Evolutionary conservation across 2,888 invertebrate genomes (phyloP).

Genomic region (Sipunculus nudus): DNA sequence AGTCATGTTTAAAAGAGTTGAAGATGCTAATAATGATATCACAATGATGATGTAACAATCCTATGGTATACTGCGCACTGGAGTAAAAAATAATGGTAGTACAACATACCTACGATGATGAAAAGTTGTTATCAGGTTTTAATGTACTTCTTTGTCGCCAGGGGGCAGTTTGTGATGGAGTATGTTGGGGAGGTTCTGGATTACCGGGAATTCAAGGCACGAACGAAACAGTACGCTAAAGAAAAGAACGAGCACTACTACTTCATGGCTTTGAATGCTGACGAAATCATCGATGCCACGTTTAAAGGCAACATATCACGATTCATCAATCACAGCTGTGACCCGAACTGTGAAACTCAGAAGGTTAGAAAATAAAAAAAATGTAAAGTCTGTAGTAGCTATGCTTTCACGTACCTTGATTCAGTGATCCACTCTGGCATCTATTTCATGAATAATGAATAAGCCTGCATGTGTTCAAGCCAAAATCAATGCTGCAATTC

Average conservation of each 20-base stretch:
- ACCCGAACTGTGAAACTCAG: conserved; percentile 98
- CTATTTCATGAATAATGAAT: too few species aligned
- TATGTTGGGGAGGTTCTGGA: conserved; percentile 98
- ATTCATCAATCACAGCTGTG: conserved; percentile 99
- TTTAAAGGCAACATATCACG: conserved; percentile 93
- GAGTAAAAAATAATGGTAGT: conserved; percentile 1
- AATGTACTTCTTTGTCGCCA: conserved; percentile 64
- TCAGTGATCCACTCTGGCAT: too few species aligned
- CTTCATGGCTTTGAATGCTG: conserved; percentile 95
- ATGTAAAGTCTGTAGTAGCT: too few species aligned
- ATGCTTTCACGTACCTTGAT: too few species aligned
- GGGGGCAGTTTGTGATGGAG: conserved; percentile 96
- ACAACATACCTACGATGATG: neutral
- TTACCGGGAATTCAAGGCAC: conserved; percentile 86
- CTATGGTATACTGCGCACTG: neutral
- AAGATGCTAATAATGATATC: too few species aligned
- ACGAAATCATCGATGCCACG: conserved; percentile 96
- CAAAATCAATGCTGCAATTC: too few species aligned
- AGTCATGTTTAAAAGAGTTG: too few species aligned
- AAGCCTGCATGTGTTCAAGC: too few species aligned
- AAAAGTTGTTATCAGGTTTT: neutral
- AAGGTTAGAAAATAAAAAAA: conserved; percentile 72
- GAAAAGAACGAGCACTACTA: conserved; percentile 94
- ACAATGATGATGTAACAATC: too few species aligned
- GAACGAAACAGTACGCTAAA: conserved; percentile 88